Conservation (phyloP, 2,797 vertebrate species). For the Florisuga fusca region DNA sequence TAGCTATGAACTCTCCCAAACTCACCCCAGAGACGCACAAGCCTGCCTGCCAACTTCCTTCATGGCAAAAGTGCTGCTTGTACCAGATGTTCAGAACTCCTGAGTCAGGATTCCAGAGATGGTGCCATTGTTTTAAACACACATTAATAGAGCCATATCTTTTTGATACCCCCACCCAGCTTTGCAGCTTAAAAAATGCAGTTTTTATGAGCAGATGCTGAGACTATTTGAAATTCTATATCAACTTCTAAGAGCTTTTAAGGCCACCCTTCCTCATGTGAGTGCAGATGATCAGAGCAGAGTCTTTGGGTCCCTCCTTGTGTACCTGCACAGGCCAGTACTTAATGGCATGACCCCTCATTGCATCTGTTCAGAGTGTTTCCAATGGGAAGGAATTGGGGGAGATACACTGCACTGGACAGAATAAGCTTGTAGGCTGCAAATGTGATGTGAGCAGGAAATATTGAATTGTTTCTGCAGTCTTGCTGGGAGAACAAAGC, state of each 20-base stretch:
- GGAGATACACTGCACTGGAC: no score
- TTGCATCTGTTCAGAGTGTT: neutral
- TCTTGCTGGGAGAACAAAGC: neutral
- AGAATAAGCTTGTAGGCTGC: neutral
- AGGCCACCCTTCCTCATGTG: fast-evolving
- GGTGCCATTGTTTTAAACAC: neutral
- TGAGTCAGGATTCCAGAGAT: neutral
- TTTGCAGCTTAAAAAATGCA: neutral
- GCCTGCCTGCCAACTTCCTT: neutral
- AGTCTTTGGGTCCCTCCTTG: neutral
- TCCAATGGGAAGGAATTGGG: no score
- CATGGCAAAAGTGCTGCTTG: neutral
- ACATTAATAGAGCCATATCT: neutral
- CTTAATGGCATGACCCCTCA: neutral
- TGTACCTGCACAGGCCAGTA: no score
- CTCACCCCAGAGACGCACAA: neutral
- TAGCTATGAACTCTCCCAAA: neutral
- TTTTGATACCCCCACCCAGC: neutral
- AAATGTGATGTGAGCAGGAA: neutral
- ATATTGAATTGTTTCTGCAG: neutral
- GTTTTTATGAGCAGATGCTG: neutral
- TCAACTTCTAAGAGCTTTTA: neutral
- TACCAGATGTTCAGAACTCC: conserved; percentile 32
- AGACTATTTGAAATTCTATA: neutral
- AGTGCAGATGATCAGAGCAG: neutral